phyloP scores from a whole-genome alignment of 2,888 invertebrate species.

The Apodemia zela region DNA sequence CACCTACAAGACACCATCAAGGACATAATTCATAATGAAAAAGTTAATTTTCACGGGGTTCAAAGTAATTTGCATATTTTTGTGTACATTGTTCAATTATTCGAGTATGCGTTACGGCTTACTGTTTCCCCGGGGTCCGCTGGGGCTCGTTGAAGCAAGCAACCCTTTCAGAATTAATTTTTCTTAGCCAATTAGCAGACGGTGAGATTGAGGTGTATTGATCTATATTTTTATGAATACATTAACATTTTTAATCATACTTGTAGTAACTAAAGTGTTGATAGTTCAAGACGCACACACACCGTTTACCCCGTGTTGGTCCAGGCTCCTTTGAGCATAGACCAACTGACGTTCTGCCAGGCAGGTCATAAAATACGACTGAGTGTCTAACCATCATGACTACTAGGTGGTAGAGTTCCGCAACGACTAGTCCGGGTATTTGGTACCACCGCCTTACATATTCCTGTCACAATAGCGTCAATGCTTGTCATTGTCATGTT shows the following conservation, averaged over 20 bases:
- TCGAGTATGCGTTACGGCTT: constrained; percentile 59
- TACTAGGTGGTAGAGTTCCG: too few relatives aligned
- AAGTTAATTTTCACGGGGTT: constrained; percentile 74
- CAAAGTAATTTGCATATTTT: constrained; percentile 76
- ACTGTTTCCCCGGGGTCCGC: constrained; percentile 53
- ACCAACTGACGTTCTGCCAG: too few relatives aligned
- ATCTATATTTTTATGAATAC: constrained; percentile 41
- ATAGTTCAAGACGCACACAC: too few relatives aligned
- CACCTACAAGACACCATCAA: constrained; percentile 63
- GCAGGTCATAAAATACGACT: too few relatives aligned
- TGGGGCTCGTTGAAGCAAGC: constrained; percentile 56
- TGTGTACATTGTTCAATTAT: constrained; percentile 68
- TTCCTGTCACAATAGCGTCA: too few relatives aligned
- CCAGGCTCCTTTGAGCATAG: too few relatives aligned
- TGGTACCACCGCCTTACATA: too few relatives aligned
- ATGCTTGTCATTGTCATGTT: too few relatives aligned
- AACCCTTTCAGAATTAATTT: constrained; percentile 78
- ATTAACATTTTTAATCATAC: neutral
- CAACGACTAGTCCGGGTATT: too few relatives aligned
- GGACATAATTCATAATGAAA: constrained; percentile 80
- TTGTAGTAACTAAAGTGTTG: too few relatives aligned
- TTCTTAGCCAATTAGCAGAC: constrained; percentile 74
- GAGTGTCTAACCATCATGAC: too few relatives aligned
- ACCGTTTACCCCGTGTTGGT: too few relatives aligned
- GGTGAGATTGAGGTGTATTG: constrained; percentile 58